phyloP scores from a whole-genome alignment of 1,140 invertebrate species.

The Cherax destructor region DNA sequence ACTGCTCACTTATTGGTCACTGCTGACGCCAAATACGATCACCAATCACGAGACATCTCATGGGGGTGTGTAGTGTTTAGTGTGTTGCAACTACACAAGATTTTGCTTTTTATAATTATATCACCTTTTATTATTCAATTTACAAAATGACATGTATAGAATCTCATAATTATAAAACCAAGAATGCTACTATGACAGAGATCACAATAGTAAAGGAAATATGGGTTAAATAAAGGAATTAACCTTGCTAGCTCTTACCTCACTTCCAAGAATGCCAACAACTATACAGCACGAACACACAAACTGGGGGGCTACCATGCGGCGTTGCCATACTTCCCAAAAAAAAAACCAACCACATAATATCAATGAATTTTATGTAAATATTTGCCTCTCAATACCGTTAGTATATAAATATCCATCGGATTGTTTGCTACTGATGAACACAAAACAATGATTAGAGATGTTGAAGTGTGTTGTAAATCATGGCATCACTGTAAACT shows the following conservation, averaged over 20 bases:
- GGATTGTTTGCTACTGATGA: no score
- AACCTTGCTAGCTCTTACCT: constrained; percentile 4
- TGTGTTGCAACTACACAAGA: constrained; percentile 10
- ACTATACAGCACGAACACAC: constrained; percentile 40
- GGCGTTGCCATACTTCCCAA: constrained; percentile 29
- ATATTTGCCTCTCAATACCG: no score
- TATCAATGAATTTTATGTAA: no score
- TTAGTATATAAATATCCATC: no score
- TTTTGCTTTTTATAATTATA: background rate
- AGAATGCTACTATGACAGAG: no score
- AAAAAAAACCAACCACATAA: no score
- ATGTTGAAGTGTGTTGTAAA: background rate
- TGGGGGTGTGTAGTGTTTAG: constrained; percentile 65
- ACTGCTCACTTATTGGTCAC: constrained; percentile 10
- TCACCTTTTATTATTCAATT: no score
- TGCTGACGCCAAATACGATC: constrained; percentile 27
- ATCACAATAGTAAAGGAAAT: no score
- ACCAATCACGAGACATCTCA: constrained; percentile 37
- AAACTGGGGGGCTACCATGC: constrained; percentile 17
- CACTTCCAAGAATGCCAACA: constrained; percentile 49
- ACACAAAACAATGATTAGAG: no score
- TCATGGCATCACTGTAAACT: constrained; percentile 23
- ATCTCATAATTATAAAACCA: no score
- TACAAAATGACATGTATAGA: no score
- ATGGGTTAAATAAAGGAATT: background rate